Percentiles rank a stretch among this genome's conserved stretches.
Evolutionary conservation across 2,797 vertebrate species (phyloP).

Genomic region (Phrynocephalus forsythii): DNA sequence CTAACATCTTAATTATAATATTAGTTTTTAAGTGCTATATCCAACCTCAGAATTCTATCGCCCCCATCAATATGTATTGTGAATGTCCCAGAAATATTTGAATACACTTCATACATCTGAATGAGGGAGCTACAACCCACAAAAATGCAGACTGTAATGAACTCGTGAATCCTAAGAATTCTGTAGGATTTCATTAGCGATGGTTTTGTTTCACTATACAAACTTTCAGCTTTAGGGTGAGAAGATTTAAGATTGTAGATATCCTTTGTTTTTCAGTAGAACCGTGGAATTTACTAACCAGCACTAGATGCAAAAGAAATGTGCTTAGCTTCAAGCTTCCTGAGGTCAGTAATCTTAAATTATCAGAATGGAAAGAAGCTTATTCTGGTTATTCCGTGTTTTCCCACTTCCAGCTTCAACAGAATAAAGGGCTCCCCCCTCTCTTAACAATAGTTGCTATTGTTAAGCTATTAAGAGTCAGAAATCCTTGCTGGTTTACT

Average conservation of each 20-base stretch:
- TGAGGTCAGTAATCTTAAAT: not conserved
- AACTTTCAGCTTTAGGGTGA: not conserved
- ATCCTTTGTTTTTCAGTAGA: not conserved
- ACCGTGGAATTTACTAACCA: not conserved
- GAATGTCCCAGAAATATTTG: not conserved
- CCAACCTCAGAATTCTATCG: not conserved
- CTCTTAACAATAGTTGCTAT: not conserved
- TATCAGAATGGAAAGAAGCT: not conserved
- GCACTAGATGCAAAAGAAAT: not conserved
- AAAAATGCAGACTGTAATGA: not conserved
- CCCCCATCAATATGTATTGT: not conserved
- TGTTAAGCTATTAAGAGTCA: not conserved
- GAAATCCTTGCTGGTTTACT: not conserved
- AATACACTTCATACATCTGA: not conserved
- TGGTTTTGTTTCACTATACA: not conserved
- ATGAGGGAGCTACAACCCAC: not conserved
- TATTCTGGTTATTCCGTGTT: not conserved
- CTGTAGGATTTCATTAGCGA: not conserved
- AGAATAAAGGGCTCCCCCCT: not conserved
- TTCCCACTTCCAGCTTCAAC: no score
- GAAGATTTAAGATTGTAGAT: not conserved
- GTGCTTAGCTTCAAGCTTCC: not conserved
- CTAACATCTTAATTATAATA: not conserved
- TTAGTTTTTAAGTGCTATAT: not conserved
- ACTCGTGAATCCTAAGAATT: not conserved